These are phyloP conservation scores for Clytia hemisphaerica DNA, from an alignment of 30 jellyfish, hydroid and myxozoan species.

Conservation along the genomic window DNA sequence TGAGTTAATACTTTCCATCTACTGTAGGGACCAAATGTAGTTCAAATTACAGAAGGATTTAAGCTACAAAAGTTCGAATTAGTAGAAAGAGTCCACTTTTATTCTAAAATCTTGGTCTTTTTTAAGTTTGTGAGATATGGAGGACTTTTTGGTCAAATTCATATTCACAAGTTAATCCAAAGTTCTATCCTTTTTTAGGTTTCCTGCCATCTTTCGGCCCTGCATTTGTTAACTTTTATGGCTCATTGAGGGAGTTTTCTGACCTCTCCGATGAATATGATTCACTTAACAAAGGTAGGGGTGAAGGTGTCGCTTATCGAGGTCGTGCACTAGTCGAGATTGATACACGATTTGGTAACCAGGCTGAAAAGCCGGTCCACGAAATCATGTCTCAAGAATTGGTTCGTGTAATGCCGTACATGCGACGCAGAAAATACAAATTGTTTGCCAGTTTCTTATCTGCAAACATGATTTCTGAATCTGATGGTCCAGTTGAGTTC, in stretches of 20 bases:
- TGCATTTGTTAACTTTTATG: slow-evolving; percentile 67
- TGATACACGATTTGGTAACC: slow-evolving; percentile 88
- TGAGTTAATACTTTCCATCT: no score
- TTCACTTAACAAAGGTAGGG: slow-evolving; percentile 72
- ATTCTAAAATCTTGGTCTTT: no score
- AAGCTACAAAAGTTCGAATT: no score
- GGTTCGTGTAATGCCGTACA: slow-evolving; percentile 67
- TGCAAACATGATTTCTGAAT: slow-evolving; percentile 81
- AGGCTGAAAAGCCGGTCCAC: slow-evolving; percentile 78
- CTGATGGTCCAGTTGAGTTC: slow-evolving; percentile 93
- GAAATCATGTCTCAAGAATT: slow-evolving; percentile 91
- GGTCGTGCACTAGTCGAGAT: slow-evolving; percentile 80
- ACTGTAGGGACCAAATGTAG: no score
- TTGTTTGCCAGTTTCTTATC: slow-evolving; percentile 79
- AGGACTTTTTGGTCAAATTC: no score
- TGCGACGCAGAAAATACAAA: slow-evolving; percentile 85
- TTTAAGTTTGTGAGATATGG: no score
- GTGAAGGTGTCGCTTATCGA: slow-evolving; percentile 89
- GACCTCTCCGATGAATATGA: slow-evolving; percentile 84
- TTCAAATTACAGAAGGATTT: no score
- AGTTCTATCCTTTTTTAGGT: slow-evolving; percentile 51
- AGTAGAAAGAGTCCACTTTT: no score
- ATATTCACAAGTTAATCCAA: no score
- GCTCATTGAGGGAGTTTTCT: slow-evolving; percentile 83
- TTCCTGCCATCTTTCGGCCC: slow-evolving; percentile 90